Evolutionary conservation across 2,888 invertebrate genomes (phyloP).

Genomic region (Lycophotia porphyrea): DNA sequence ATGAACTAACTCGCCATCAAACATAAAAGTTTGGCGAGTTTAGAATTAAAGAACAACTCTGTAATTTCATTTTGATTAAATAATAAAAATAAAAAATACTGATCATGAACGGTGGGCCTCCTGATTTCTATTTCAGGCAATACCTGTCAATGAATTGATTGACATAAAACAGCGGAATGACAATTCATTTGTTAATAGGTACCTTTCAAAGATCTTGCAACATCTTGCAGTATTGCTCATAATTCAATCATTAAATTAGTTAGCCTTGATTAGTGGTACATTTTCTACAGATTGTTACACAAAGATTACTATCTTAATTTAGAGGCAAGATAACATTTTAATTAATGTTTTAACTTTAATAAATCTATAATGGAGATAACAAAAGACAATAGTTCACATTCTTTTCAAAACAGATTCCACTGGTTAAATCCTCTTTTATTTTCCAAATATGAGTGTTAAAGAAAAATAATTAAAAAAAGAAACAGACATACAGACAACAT

Average conservation of each 20-base stretch:
- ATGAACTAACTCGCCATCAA: no score
- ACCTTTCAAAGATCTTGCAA: conserved; percentile 4
- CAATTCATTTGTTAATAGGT: neutral
- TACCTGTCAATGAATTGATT: neutral
- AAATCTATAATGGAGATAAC: neutral
- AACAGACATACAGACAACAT: conserved; percentile 89
- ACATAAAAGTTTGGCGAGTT: no score
- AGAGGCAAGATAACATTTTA: no score
- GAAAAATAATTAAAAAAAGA: conserved; percentile 74
- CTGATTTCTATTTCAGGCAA: neutral
- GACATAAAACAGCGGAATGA: neutral
- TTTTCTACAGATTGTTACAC: conserved; percentile 1
- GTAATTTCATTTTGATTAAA: no score
- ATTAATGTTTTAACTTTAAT: neutral
- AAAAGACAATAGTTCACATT: conserved; percentile 9
- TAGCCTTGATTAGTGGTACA: neutral
- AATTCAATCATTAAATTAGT: conserved; percentile 1
- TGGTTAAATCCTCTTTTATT: conserved; percentile 5
- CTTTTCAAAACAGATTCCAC: neutral
- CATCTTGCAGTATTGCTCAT: neutral
- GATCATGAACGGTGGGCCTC: neutral
- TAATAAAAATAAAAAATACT: no score
- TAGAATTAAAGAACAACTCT: no score
- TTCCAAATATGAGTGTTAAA: conserved; percentile 57
- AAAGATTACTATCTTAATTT: neutral